Conservation (phyloP, 2,797 vertebrate genomes). For the Acridotheres tristis region DNA sequence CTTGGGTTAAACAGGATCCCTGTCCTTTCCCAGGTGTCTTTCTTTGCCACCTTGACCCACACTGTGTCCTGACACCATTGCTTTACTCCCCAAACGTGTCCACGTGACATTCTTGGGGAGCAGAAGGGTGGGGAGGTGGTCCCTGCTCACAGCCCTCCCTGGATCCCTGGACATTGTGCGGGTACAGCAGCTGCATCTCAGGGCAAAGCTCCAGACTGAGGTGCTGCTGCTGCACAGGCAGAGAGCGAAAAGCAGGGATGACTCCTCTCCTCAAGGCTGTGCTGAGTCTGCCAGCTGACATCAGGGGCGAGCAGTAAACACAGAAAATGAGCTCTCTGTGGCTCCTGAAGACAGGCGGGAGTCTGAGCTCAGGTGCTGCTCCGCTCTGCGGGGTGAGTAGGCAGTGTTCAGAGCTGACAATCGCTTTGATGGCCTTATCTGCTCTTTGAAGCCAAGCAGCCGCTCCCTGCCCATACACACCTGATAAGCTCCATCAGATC, state of each 20-base stretch:
- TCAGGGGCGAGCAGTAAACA: not conserved
- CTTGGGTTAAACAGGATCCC: not conserved
- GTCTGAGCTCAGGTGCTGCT: not conserved
- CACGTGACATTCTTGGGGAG: accelerated
- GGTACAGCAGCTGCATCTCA: not conserved
- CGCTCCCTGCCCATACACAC: not conserved
- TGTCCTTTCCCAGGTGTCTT: not conserved
- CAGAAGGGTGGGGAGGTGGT: not conserved
- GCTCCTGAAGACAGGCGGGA: not conserved
- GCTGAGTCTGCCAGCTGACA: not conserved
- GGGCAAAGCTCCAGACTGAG: not conserved
- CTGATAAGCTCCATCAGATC: constrained; percentile 18
- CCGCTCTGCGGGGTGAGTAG: not conserved
- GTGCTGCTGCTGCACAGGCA: not conserved
- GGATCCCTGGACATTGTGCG: accelerated
- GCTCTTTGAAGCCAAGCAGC: constrained; percentile 44
- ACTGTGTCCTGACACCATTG: not conserved
- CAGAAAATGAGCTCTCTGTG: not conserved
- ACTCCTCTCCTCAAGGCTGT: not conserved
- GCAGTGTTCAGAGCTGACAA: not conserved
- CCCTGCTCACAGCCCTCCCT: not conserved
- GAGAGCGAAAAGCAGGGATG: not conserved
- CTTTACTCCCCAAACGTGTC: accelerated
- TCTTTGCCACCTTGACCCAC: not conserved
- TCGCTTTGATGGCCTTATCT: constrained; percentile 47